Base-by-base conservation (phyloP, 1,140 invertebrate genomes). In the Papilio helenus region DNA sequence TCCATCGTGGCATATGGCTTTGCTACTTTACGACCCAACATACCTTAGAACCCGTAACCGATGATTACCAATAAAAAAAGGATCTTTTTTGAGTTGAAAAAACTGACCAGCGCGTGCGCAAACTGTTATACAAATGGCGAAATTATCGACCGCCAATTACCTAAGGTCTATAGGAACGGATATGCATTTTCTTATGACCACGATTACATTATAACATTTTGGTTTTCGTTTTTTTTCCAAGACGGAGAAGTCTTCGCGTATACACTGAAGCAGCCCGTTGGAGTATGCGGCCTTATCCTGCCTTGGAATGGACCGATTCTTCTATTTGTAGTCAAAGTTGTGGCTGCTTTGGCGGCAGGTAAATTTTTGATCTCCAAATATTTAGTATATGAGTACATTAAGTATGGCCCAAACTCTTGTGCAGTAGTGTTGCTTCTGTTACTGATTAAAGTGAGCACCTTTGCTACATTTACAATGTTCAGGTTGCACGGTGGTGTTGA, bases 321-420 rank as follows among this genome's bases (percentile, higher is more conserved):
- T 95, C 97, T 98, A 97, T 92, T 95, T 26, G 88, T 96, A 1
- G 97, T 96, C 96, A 98, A 98, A 85, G 87, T 89, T 3, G 68
- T 81, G 5, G 76, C 87, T 14, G 90, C 89, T 9, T 42, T 96
- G 95, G 97, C 97, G 84, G 93, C 97, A 76, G 97, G 95, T 79
- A 96, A 96, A 20, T 65, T n/a, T 4, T 9, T 42, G 9, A 42
- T 9, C 8, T 42, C 39, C 39, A 4, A 42, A 42, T n/a, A n/a
- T n/a, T n/a, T n/a, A n/a, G n/a, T n/a, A n/a, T n/a, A n/a, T n/a
- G n/a, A n/a, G n/a, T n/a, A n/a, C n/a, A n/a, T n/a, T n/a, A n/a
- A n/a, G n/a, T n/a, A n/a, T n/a, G n/a, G n/a, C n/a, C n/a, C n/a
- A n/a, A n/a, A n/a, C n/a, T n/a, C n/a, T n/a, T n/a, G n/a, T n/a